Percentiles rank a stretch among this genome's conserved stretches.
Conservation (phyloP, 2,797 vertebrate species). For the Chelmon rostratus region DNA sequence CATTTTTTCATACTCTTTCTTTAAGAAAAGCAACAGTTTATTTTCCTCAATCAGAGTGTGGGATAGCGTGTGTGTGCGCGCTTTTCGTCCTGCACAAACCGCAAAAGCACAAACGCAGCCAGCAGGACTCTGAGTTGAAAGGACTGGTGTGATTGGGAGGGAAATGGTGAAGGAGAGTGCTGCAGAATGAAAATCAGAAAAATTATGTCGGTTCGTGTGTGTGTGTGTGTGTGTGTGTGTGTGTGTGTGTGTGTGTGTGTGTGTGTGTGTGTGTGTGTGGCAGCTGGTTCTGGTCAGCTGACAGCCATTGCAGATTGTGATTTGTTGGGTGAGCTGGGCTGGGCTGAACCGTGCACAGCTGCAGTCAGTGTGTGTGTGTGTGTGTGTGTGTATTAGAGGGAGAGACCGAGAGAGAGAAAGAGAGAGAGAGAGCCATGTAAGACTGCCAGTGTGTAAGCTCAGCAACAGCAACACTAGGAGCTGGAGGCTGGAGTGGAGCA, state of each 20-base stretch:
- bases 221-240: slow-evolving; percentile 20
- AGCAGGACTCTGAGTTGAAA: slow-evolving; percentile 48
- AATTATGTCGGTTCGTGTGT: slow-evolving; percentile 20
- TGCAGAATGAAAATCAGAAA: slow-evolving; percentile 66
- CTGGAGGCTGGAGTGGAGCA: slow-evolving; percentile 59
- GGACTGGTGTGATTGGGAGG: slow-evolving; percentile 40
- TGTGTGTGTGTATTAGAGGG: slow-evolving; percentile 43
- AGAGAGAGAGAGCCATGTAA: slow-evolving; percentile 73
- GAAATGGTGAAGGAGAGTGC: slow-evolving; percentile 55
- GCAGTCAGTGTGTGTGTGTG: slow-evolving; percentile 88
- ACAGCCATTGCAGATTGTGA: slow-evolving; percentile 83
- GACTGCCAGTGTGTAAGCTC: slow-evolving; percentile 92
- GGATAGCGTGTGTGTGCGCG: neutral
- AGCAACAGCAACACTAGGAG: slow-evolving; percentile 80
- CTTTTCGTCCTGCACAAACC: slow-evolving; percentile 15
- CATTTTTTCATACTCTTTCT: neutral
- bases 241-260: slow-evolving; percentile 22
- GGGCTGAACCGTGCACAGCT: slow-evolving; percentile 92
- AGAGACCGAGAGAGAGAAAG: slow-evolving; percentile 24
- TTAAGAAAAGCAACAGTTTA: slow-evolving; percentile 36
- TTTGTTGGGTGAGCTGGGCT: slow-evolving; percentile 89
- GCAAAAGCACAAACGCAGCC: slow-evolving; percentile 47
- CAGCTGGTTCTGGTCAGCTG: slow-evolving; percentile 92
- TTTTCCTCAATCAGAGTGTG: slow-evolving; percentile 50
- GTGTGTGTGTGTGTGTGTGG: slow-evolving; percentile 32